These are phyloP conservation scores for Drosophila mimica DNA, from an alignment of 2,888 invertebrate genomes.

Conservation along the genomic window DNA sequence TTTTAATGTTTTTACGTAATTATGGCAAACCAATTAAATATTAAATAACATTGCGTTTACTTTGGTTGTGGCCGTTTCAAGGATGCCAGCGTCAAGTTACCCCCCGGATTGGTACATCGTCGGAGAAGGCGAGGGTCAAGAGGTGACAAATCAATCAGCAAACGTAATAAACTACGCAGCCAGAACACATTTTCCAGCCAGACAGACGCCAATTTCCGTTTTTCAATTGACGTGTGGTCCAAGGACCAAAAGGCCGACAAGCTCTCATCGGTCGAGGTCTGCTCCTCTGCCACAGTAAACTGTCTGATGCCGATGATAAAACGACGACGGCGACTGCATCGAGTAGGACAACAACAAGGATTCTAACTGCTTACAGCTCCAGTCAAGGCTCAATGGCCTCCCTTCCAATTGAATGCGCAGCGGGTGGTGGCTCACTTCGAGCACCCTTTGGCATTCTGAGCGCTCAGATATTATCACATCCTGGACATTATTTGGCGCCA, in stretches of 20 bases:
- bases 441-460: conserved; percentile 46
- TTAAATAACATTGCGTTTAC: conserved; percentile 68
- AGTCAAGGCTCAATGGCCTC: conserved; percentile 44
- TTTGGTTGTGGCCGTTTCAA: conserved; percentile 50
- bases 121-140: conserved; percentile 27
- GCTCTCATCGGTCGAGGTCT: conserved; percentile 16
- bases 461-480: conserved; percentile 74
- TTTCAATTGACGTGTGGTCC: conserved; percentile 57
- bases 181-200: conserved; percentile 56
- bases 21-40: conserved; percentile 76
- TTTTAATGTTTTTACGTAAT: conserved; percentile 80
- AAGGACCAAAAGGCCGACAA: conserved; percentile 24
- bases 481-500: conserved; percentile 78
- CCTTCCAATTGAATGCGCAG: conserved; percentile 76
- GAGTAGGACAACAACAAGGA: conserved; percentile 38
- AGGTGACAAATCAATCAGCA: conserved; percentile 74
- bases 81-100: not conserved
- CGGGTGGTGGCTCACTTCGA: conserved; percentile 50
- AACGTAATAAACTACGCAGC: conserved; percentile 68
- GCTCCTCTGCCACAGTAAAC: conserved; percentile 64
- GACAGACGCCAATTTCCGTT: conserved; percentile 77
- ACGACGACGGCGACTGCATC: conserved; percentile 38
- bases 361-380: conserved; percentile 54
- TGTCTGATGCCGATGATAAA: conserved; percentile 70
- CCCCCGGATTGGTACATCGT: not conserved